A percentile compares a stretch with the other conserved stretches of the same genome.
These are phyloP conservation scores for Mellilla xanthometata DNA, from an alignment of 2,888 invertebrate genomes.

Conservation along the genomic window DNA sequence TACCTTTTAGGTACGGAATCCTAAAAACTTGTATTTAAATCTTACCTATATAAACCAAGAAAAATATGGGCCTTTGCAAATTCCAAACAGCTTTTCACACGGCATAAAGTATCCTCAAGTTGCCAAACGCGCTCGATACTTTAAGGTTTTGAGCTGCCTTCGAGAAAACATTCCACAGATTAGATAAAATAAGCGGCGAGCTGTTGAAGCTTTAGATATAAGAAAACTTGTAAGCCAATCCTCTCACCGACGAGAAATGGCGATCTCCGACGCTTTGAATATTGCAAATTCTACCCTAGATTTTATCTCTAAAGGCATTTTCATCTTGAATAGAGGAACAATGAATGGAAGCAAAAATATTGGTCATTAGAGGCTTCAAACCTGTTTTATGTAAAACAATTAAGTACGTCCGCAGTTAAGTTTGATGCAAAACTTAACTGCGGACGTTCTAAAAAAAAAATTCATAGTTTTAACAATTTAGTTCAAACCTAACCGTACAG, in stretches of 20 bases:
- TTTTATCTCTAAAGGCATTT: slow-evolving; percentile 43
- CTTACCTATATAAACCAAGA: too few relatives aligned
- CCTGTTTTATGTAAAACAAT: slow-evolving; percentile 3
- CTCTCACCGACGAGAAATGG: slow-evolving; percentile 28
- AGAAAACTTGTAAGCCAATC: slow-evolving; percentile 27
- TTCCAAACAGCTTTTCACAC: not conserved
- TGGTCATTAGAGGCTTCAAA: slow-evolving; percentile 15
- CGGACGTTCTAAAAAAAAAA: too few relatives aligned
- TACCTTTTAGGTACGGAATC: too few relatives aligned
- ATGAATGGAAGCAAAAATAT: slow-evolving; percentile 29
- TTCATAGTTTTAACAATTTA: too few relatives aligned
- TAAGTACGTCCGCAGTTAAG: too few relatives aligned
- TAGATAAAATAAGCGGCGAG: slow-evolving; percentile 9
- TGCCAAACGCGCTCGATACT: not conserved
- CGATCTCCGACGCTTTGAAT: slow-evolving; percentile 41
- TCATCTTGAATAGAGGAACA: slow-evolving; percentile 35
- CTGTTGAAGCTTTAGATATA: slow-evolving; percentile 12
- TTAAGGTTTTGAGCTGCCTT: slow-evolving; percentile 2
- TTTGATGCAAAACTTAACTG: too few relatives aligned
- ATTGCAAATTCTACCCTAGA: slow-evolving; percentile 51
- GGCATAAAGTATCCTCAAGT: not conserved
- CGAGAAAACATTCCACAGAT: slow-evolving; percentile 7
- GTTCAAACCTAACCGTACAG: too few relatives aligned
- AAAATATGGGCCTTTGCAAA: too few relatives aligned
- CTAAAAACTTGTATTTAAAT: too few relatives aligned